Evolutionary conservation across 2,888 invertebrate species (phyloP), one percentile per base, ranked within the genome.

Genomic region (Notodonta ziczac): DNA sequence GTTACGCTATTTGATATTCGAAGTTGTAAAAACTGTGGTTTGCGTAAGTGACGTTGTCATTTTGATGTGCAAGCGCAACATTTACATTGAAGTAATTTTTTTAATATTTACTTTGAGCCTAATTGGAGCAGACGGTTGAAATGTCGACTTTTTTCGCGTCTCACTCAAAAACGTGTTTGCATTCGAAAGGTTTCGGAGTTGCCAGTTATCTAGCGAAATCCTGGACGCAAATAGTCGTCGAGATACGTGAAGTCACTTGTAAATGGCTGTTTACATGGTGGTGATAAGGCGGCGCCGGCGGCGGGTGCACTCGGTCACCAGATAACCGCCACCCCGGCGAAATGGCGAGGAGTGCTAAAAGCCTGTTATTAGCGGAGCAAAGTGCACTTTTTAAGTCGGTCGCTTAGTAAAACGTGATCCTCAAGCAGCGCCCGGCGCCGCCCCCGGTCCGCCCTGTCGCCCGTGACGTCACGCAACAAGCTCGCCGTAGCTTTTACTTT

Each of bases 281-380:
- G 61, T 85, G 93, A 93, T 93, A 93, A 93, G 87, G 83, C 85
- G 93, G 93, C 93, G 93, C 92, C 93, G 87, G 86, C 93, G 87
- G 86, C 89, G 89, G 83, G 84, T 84, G 86, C 81, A 82, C 84
- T 81, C 77, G 77, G 80, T 83, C 81, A 80, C 73, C 76, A 86
- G 90, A 91, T 90, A 91, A 88, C 85, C 72, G 78, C 70, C 81
- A 84, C 77, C 78, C 82, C 80, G 76, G 72, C 77, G 63, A 76
- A 86, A 87, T 85, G 83, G 78, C 78, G 77, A 74, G 70, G 84
- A 85, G 88, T 87, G 90, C 91, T 92, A 91, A 92, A 91, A 91
- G 91, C 89, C 81, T 83, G 86, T 84, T 85, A 84, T 87, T 87
- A 87, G 84, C 76, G 76, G 79, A 73, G 80, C 80, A 81, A 82